Percentiles rank a stretch among this genome's conserved stretches.
Conservation (phyloP, 2,888 invertebrate species). For the Leistus spinibarbis region DNA sequence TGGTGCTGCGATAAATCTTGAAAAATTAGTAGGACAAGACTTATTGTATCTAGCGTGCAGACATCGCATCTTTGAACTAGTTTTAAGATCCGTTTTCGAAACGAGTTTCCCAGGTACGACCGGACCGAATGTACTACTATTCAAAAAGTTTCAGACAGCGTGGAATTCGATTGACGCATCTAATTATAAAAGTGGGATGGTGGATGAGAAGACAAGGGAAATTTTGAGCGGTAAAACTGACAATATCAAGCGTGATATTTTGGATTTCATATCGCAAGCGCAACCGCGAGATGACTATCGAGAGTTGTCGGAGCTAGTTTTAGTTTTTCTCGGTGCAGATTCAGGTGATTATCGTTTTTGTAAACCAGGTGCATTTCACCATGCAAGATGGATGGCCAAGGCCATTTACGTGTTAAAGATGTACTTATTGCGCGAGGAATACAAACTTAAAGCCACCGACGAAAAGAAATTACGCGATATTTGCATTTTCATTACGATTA, state of each 20-base stretch:
- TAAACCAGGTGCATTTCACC: too few species aligned
- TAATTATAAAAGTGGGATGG: neutral
- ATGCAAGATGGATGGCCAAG: constrained; percentile 47
- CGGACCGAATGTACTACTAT: neutral
- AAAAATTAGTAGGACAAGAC: constrained; percentile 41
- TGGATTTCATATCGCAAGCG: too few species aligned
- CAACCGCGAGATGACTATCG: constrained; percentile 45
- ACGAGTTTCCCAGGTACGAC: neutral
- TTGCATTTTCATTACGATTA: constrained; percentile 43
- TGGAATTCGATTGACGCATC: constrained; percentile 11
- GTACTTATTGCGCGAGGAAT: constrained; percentile 44
- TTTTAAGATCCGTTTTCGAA: constrained; percentile 13
- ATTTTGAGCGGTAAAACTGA: too few species aligned
- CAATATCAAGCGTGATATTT: neutral
- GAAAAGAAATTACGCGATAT: constrained; percentile 42
- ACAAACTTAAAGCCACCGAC: constrained; percentile 42
- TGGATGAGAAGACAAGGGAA: neutral
- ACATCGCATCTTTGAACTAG: constrained; percentile 44
- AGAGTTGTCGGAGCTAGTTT: constrained; percentile 44
- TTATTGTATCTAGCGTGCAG: constrained; percentile 44
- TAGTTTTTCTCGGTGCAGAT: constrained; percentile 44
- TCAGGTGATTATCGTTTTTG: too few species aligned
- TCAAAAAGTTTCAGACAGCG: neutral
- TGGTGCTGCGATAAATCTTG: constrained; percentile 43
- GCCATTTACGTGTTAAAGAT: constrained; percentile 47